phyloP scores from a whole-genome alignment of 2,888 invertebrate genomes.

The Drosophila tripunctata region DNA sequence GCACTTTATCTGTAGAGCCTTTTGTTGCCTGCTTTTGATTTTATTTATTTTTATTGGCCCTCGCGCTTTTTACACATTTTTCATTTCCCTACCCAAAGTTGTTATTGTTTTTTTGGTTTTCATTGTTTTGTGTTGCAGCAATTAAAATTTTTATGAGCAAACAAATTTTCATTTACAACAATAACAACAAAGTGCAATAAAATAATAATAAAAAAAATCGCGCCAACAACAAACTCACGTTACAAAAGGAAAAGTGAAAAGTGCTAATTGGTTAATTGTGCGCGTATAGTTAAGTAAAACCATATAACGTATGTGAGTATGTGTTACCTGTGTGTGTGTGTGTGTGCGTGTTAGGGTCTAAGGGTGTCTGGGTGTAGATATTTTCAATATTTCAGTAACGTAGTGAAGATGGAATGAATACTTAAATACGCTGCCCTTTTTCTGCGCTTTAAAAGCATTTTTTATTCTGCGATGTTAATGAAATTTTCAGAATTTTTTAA shows the following conservation, averaged over 20 bases:
- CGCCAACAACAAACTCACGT: slow-evolving; percentile 14
- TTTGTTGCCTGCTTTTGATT: slow-evolving; percentile 36
- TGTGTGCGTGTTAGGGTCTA: background rate
- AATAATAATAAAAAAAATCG: slow-evolving; percentile 56
- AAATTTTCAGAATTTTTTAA: too few relatives aligned
- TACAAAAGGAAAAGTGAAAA: slow-evolving; percentile 39
- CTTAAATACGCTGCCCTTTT: too few relatives aligned
- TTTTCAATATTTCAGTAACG: slow-evolving; percentile 54
- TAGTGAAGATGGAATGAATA: too few relatives aligned
- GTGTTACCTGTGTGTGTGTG: background rate
- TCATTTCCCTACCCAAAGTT: slow-evolving; percentile 49
- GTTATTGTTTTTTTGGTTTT: slow-evolving; percentile 22
- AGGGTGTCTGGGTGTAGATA: background rate
- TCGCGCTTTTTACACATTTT: slow-evolving; percentile 63
- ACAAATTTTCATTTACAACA: slow-evolving; percentile 74
- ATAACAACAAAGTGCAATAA: slow-evolving; percentile 63
- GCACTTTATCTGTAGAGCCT: slow-evolving; percentile 36
- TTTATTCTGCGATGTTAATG: too few relatives aligned
- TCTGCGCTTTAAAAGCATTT: too few relatives aligned
- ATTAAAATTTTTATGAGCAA: slow-evolving; percentile 79
- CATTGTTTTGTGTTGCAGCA: slow-evolving; percentile 71
- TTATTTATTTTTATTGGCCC: slow-evolving; percentile 71
- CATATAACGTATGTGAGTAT: background rate
- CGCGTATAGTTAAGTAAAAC: slow-evolving; percentile 34
- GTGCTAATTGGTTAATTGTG: slow-evolving; percentile 75